Conservation (phyloP, 2,113 vertebrate species). For the Solea senegalensis region DNA sequence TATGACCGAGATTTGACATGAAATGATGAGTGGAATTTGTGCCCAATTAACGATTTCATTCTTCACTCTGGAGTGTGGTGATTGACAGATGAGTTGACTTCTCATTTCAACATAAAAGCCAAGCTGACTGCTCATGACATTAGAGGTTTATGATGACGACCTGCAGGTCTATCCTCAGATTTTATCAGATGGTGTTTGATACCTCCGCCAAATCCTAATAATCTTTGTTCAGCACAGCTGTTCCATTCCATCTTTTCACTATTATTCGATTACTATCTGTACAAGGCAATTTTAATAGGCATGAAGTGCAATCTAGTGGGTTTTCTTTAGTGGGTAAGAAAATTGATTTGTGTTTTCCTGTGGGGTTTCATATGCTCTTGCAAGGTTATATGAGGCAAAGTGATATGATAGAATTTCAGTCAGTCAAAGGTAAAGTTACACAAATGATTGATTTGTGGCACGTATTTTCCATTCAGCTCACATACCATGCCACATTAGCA, state of each 20-base stretch:
- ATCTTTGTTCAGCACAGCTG: conserved; percentile 19
- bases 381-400: conserved; percentile 2
- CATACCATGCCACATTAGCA: conserved; percentile 5
- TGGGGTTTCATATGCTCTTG: conserved; percentile 17
- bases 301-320: conserved; percentile 34
- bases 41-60: conserved; percentile 12
- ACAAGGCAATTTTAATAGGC: conserved; percentile 36
- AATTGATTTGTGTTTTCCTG: conserved; percentile 50
- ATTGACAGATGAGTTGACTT: conserved; percentile 28
- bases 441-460: conserved; percentile 29
- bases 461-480: conserved; percentile 14
- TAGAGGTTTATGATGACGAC: neutral
- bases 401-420: conserved; percentile 36
- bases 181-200: conserved; percentile 21
- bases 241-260: conserved; percentile 29
- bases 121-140: conserved; percentile 8
- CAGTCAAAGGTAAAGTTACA: conserved; percentile 27
- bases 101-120: neutral
- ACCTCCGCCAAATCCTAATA: conserved; percentile 10
- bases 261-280: conserved; percentile 44
- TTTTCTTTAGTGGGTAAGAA: conserved; percentile 47
- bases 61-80: conserved; percentile 20
- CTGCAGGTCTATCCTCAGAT: conserved; percentile 11
- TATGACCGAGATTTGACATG: conserved; percentile 8
- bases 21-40: conserved; percentile 22